Conservation (phyloP, 2,888 invertebrate genomes). For the Agrotis segetum region DNA sequence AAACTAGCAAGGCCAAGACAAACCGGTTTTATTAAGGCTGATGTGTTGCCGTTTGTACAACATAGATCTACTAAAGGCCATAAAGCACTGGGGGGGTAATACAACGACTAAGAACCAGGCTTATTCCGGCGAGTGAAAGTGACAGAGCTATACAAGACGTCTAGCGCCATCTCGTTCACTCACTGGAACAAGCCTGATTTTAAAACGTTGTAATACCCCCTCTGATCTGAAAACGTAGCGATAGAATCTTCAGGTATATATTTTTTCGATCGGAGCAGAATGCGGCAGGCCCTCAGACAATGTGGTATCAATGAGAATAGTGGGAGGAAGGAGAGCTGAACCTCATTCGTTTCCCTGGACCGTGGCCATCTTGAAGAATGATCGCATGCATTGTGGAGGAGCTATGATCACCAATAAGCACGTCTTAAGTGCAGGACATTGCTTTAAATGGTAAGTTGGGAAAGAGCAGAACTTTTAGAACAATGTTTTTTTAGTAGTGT, state of each 20-base stretch:
- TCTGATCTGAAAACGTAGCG: background rate
- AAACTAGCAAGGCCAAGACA: too few relatives aligned
- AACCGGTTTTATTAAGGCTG: too few relatives aligned
- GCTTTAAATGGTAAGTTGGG: slow-evolving; percentile 88
- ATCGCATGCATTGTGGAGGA: slow-evolving; percentile 89
- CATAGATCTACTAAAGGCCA: background rate
- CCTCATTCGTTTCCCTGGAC: slow-evolving; percentile 91
- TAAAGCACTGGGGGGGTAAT: too few relatives aligned
- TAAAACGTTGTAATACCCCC: too few relatives aligned
- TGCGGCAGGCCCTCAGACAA: slow-evolving; percentile 90
- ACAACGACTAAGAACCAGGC: too few relatives aligned
- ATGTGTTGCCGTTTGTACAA: background rate
- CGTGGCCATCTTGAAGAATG: slow-evolving; percentile 86
- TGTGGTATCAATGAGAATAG: slow-evolving; percentile 92
- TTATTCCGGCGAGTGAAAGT: too few relatives aligned
- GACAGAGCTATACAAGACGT: too few relatives aligned
- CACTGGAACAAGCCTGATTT: too few relatives aligned
- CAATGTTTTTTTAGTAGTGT: background rate
- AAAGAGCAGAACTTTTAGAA: background rate
- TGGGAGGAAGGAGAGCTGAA: slow-evolving; percentile 87
- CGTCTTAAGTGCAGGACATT: slow-evolving; percentile 91
- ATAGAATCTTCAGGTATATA: slow-evolving; percentile 26
- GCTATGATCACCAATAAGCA: slow-evolving; percentile 90
- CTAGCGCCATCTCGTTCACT: too few relatives aligned
- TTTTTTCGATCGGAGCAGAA: slow-evolving; percentile 84